These are phyloP conservation scores for Hermaeophaga mercurialis DNA, from an alignment of 2,888 invertebrate genomes.

Conservation along the genomic window DNA sequence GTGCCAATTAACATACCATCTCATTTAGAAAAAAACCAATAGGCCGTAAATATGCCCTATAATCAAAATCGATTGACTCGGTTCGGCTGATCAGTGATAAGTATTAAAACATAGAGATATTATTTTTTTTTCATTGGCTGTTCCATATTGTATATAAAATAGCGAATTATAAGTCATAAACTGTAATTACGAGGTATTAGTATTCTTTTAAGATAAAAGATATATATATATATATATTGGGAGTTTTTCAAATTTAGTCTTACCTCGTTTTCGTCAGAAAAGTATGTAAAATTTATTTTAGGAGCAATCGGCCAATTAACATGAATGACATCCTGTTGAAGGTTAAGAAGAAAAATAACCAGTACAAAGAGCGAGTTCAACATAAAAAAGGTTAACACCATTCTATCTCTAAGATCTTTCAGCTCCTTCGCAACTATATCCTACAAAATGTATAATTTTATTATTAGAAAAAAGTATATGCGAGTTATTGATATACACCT, in stretches of 20 bases:
- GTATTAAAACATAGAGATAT: too few relatives aligned
- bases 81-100: too few relatives aligned
- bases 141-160: too few relatives aligned
- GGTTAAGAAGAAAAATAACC: constrained; percentile 73
- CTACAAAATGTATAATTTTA: constrained; percentile 46
- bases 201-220: too few relatives aligned
- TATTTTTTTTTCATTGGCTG: too few relatives aligned
- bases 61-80: too few relatives aligned
- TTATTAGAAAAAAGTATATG: background rate
- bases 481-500: constrained; percentile 52
- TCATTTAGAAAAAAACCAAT: too few relatives aligned
- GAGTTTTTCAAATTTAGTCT: constrained; percentile 13
- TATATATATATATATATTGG: too few relatives aligned
- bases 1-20: too few relatives aligned
- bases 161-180: too few relatives aligned
- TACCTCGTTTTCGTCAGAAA: constrained; percentile 48
- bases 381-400: constrained; percentile 75
- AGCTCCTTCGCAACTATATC: constrained; percentile 57
- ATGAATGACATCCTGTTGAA: constrained; percentile 72
- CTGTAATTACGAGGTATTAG: too few relatives aligned
- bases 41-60: too few relatives aligned
- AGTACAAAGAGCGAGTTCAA: constrained; percentile 77
- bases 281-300: constrained; percentile 56
- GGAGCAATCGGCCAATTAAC: constrained; percentile 72
- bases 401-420: constrained; percentile 68